These are phyloP conservation scores for Heliconius himera DNA, from an alignment of 1,140 invertebrate genomes.

Conservation along the genomic window DNA sequence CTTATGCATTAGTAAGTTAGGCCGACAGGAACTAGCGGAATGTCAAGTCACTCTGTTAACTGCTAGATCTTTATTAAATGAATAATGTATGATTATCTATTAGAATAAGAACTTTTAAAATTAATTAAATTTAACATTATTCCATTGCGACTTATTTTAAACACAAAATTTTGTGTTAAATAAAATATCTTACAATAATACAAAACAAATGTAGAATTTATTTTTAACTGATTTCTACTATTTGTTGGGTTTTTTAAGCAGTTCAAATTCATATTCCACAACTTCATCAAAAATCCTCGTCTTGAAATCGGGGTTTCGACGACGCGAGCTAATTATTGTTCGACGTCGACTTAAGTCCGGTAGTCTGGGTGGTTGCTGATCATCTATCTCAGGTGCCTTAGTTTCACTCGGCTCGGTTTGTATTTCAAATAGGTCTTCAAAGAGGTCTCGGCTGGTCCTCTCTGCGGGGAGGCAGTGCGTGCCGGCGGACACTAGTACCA, in stretches of 20 bases:
- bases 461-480: neutral
- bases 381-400: neutral
- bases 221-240: too few relatives aligned
- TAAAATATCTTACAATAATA: too few relatives aligned
- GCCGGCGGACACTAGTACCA: conserved; percentile 6
- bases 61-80: too few relatives aligned
- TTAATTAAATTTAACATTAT: too few relatives aligned
- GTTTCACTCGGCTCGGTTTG: neutral
- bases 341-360: neutral
- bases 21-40: too few relatives aligned
- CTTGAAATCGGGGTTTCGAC: neutral
- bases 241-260: conserved; percentile 13
- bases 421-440: neutral
- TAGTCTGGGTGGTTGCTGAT: neutral
- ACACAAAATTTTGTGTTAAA: too few relatives aligned
- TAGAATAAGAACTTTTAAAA: too few relatives aligned
- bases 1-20: too few relatives aligned
- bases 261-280: conserved; percentile 27
- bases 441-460: neutral
- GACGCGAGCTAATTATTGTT: neutral
- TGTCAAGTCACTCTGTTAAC: too few relatives aligned
- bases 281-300: neutral
- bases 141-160: too few relatives aligned
- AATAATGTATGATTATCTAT: too few relatives aligned
- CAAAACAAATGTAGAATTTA: too few relatives aligned